A percentile compares a stretch with the other conserved stretches of the same genome.
Conservation (phyloP, 2,113 vertebrate species). For the Oncorhynchus nerka region DNA sequence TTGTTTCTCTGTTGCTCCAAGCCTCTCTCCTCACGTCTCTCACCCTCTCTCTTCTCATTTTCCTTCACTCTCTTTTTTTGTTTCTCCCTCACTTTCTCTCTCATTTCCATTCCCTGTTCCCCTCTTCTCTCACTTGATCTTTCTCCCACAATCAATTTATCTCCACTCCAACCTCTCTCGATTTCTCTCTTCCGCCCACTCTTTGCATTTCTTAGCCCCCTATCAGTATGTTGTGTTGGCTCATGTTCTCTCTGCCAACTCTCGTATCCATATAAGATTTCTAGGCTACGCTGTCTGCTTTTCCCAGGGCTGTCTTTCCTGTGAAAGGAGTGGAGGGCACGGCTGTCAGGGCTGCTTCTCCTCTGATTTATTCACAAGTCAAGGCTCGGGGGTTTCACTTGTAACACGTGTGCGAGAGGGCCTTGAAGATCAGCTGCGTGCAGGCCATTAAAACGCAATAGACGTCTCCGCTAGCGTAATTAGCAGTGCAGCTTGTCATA, state of each 20-base stretch:
- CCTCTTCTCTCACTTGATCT: not conserved
- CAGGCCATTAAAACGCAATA: constrained; percentile 31
- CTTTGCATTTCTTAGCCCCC: not conserved
- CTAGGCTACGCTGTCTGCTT: not conserved
- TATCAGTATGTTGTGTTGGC: not conserved
- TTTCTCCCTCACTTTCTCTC: not conserved
- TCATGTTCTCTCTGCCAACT: not conserved
- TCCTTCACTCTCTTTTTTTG: not conserved
- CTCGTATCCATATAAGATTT: not conserved
- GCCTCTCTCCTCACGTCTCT: not conserved
- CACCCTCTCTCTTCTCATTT: too few species aligned
- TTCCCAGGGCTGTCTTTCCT: not conserved
- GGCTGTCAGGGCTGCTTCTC: not conserved
- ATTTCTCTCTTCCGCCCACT: not conserved
- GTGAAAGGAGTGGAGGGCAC: not conserved
- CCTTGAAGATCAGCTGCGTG: not conserved
- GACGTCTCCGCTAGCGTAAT: constrained; percentile 37
- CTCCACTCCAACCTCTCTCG: not conserved
- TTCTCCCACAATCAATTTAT: not conserved
- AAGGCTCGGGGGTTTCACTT: not conserved
- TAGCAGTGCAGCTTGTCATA: constrained; percentile 45
- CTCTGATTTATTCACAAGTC: not conserved
- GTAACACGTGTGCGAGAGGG: not conserved
- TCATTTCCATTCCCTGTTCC: not conserved
- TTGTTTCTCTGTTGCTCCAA: not conserved